Percentiles rank a stretch among this genome's conserved stretches.
These are phyloP conservation scores for Hassar affinis DNA, from an alignment of 2,113 vertebrate species.

Conservation along the genomic window DNA sequence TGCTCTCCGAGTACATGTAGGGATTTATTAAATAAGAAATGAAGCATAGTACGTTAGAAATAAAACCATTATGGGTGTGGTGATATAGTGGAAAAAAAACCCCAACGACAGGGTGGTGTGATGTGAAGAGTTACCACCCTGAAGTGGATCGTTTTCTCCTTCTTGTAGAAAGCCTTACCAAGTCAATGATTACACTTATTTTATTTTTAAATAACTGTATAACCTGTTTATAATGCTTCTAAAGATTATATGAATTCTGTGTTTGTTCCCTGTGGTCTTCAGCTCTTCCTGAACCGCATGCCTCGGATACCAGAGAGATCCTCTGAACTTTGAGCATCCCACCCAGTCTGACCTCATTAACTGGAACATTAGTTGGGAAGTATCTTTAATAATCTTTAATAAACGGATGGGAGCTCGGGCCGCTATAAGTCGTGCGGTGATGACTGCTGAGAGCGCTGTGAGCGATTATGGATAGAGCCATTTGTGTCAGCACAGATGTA, in stretches of 20 bases:
- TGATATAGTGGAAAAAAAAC: too few species aligned
- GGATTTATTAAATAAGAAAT: too few species aligned
- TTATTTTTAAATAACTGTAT: neutral
- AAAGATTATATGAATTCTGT: too few species aligned
- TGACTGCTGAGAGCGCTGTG: constrained; percentile 1
- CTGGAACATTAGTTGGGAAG: neutral
- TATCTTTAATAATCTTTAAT: constrained; percentile 8
- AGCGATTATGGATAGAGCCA: constrained; percentile 38
- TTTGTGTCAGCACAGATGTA: constrained; percentile 45
- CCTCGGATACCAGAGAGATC: neutral
- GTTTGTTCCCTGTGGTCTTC: neutral
- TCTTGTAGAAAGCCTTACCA: too few species aligned
- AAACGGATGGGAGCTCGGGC: constrained; percentile 4
- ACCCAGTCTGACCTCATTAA: neutral
- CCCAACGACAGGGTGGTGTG: too few species aligned
- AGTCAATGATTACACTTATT: too few species aligned
- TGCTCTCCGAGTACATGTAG: too few species aligned
- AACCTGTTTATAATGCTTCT: too few species aligned
- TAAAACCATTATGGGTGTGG: too few species aligned
- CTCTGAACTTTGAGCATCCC: neutral
- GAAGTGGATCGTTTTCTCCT: too few species aligned
- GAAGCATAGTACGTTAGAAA: too few species aligned
- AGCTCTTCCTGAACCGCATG: neutral
- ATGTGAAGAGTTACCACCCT: too few species aligned
- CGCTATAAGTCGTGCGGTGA: constrained; percentile 6